phyloP scores from a whole-genome alignment of 2,888 invertebrate genomes.

The Disparrhopalites patrizii region DNA sequence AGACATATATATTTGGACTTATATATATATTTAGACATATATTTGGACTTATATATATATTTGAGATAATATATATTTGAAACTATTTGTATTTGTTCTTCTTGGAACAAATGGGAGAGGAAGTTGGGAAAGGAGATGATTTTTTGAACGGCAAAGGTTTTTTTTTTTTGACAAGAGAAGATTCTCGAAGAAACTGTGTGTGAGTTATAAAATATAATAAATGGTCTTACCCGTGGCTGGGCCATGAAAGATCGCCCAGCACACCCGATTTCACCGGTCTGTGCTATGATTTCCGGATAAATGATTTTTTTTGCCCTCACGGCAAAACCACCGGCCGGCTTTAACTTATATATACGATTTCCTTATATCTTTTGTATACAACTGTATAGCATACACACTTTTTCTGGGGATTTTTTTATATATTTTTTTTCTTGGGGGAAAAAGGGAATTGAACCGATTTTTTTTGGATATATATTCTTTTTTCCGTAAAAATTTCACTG shows the following conservation, averaged over 20 bases:
- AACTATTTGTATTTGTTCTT: too few relatives aligned
- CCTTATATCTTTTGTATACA: neutral
- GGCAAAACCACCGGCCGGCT: constrained; percentile 16
- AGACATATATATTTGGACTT: too few relatives aligned
- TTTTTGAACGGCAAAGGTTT: neutral
- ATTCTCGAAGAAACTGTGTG: neutral
- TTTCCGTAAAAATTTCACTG: neutral
- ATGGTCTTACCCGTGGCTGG: constrained; percentile 75
- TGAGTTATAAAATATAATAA: neutral
- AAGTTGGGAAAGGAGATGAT: neutral
- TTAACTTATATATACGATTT: too few relatives aligned
- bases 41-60: too few relatives aligned
- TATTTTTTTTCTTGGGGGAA: neutral
- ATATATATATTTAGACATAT: too few relatives aligned
- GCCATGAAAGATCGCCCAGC: constrained; percentile 60
- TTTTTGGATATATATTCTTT: neutral
- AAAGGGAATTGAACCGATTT: too few relatives aligned
- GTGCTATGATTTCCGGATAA: constrained; percentile 29
- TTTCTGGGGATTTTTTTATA: neutral
- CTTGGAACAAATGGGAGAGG: neutral
- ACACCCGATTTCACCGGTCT: constrained; percentile 28
- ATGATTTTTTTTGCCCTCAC: constrained; percentile 19
- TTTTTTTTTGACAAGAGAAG: neutral
- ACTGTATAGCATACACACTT: neutral
- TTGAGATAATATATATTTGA: too few relatives aligned